Evolutionary conservation across 2,797 vertebrate genomes (phyloP).

Genomic region (Pipistrellus kuhlii): DNA sequence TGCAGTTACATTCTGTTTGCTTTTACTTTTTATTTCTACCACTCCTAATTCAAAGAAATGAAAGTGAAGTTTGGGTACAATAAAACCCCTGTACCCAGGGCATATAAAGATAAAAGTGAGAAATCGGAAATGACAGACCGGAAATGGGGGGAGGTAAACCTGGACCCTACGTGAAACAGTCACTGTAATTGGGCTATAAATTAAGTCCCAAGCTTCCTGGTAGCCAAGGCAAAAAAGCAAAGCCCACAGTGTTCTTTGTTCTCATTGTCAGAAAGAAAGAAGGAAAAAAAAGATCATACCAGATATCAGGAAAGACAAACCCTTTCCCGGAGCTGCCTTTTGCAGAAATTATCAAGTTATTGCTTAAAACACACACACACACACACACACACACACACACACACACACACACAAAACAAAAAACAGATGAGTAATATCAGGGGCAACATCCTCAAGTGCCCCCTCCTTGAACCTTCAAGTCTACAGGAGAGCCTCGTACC

Average conservation of each 20-base stretch:
- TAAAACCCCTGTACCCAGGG: constrained; percentile 39
- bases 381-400: no score
- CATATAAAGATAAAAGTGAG: constrained; percentile 67
- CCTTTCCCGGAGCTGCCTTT: neutral
- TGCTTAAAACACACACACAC: neutral
- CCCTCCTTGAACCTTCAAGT: neutral
- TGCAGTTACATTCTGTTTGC: neutral
- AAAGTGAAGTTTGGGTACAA: constrained; percentile 59
- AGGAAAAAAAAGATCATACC: neutral
- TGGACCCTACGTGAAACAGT: constrained; percentile 51
- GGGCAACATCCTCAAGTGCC: neutral
- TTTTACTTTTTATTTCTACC: constrained; percentile 67
- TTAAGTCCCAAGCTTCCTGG: constrained; percentile 64
- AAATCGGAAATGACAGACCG: constrained; percentile 40
- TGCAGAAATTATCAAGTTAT: neutral
- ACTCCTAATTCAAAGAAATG: constrained; percentile 68
- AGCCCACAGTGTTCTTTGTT: neutral
- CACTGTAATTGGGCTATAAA: constrained; percentile 26
- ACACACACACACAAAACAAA: no score
- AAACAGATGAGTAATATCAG: neutral
- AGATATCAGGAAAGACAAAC: constrained; percentile 42
- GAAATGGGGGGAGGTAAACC: constrained; percentile 62
- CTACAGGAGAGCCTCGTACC: neutral
- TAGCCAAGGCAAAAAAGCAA: constrained; percentile 70
- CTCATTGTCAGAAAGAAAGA: neutral